Conservation (phyloP, 1,140 invertebrate species). For the Drosophila truncata region DNA sequence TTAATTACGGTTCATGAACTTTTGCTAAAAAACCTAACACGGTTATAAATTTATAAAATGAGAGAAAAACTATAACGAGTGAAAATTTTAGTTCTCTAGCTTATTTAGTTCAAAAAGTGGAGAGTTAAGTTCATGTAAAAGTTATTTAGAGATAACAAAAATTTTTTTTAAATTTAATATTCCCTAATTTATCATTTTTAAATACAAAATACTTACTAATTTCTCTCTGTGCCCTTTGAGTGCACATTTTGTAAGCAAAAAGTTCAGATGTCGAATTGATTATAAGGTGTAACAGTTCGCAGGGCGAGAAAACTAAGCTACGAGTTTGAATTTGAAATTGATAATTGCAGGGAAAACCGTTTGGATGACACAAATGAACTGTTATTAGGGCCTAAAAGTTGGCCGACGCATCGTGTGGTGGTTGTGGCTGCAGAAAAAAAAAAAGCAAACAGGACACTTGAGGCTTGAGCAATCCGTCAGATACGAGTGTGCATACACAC, state of each 20-base stretch:
- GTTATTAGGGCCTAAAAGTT: conserved; percentile 58
- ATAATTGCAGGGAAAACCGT: conserved; percentile 46
- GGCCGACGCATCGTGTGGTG: conserved; percentile 5
- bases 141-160: background rate
- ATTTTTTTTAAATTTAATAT: background rate
- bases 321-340: conserved; percentile 37
- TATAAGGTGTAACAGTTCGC: conserved; percentile 24
- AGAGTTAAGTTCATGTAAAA: no score
- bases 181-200: background rate
- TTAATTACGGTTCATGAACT: conserved; percentile 66
- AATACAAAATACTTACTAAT: background rate
- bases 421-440: conserved; percentile 13
- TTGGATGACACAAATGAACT: conserved; percentile 76
- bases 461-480: conserved; percentile 46
- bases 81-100: no score
- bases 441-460: conserved; percentile 73
- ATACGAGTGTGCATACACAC: conserved; percentile 20
- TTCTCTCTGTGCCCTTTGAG: background rate
- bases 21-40: conserved; percentile 13
- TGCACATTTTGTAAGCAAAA: conserved; percentile 3
- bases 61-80: background rate
- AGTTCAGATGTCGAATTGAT: conserved; percentile 74
- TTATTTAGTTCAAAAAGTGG: background rate
- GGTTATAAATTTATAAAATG: background rate
- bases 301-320: conserved; percentile 3